Evolutionary conservation across 2,888 invertebrate genomes (phyloP).

Genomic region (Oligia latruncula): DNA sequence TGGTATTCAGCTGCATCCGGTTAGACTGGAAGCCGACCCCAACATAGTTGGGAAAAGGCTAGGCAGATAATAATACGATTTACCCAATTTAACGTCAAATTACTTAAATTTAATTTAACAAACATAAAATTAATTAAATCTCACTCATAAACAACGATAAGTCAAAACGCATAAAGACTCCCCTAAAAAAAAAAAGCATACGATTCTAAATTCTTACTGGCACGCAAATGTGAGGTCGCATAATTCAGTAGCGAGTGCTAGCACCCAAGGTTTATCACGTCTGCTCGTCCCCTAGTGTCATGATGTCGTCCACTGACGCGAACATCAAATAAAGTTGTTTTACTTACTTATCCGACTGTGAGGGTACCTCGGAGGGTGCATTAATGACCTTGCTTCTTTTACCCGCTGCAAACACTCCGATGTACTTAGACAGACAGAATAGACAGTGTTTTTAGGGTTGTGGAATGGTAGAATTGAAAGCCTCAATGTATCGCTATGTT

Average conservation of each 20-base stretch:
- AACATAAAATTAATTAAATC: constrained; percentile 1
- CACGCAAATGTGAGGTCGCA: constrained; percentile 72
- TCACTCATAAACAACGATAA: constrained; percentile 10
- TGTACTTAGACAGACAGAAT: constrained; percentile 63
- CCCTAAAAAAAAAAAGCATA: constrained; percentile 59
- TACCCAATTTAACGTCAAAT: background rate
- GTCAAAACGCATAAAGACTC: constrained; percentile 39
- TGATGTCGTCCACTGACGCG: constrained; percentile 79
- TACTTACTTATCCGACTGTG: constrained; percentile 86
- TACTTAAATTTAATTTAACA: background rate
- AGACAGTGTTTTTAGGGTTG: constrained; percentile 67
- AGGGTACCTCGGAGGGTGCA: constrained; percentile 80
- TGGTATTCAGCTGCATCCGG: too few species aligned
- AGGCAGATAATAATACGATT: background rate
- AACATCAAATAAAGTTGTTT: constrained; percentile 90
- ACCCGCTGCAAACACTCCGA: constrained; percentile 70
- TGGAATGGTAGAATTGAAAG: constrained; percentile 14
- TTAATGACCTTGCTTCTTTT: constrained; percentile 82
- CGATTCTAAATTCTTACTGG: constrained; percentile 68
- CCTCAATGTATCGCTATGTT: background rate
- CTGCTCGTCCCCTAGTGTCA: constrained; percentile 74
- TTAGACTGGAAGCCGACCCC: too few species aligned
- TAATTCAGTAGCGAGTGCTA: constrained; percentile 54
- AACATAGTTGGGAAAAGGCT: too few species aligned
- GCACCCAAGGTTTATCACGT: constrained; percentile 75